phyloP scores from a whole-genome alignment of 2,888 invertebrate genomes.

The Gymnocheta viridis region DNA sequence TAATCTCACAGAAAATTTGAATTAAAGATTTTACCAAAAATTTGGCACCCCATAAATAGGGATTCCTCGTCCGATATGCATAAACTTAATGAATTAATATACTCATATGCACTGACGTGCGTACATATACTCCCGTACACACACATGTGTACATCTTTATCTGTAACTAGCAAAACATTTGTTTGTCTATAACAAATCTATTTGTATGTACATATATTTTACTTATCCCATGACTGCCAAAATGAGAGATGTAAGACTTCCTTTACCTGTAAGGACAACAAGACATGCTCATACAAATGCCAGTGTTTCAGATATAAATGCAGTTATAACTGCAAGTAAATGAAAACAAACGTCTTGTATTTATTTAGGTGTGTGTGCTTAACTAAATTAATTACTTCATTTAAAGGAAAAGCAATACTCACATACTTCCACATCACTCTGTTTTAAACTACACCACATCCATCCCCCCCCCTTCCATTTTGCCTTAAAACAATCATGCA shows the following conservation, averaged over 20 bases:
- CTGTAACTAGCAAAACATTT: background rate
- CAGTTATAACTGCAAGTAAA: slow-evolving; percentile 66
- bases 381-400: slow-evolving; percentile 73
- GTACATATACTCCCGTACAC: no score
- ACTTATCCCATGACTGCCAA: slow-evolving; percentile 29
- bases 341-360: slow-evolving; percentile 66
- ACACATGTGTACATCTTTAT: slow-evolving; percentile 2
- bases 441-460: no score
- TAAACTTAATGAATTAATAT: slow-evolving; percentile 23
- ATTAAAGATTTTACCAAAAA: no score
- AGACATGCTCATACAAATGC: background rate
- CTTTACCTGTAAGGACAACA: slow-evolving; percentile 43
- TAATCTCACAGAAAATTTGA: no score
- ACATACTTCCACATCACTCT: background rate
- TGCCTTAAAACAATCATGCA: slow-evolving; percentile 7
- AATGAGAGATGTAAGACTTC: slow-evolving; percentile 49
- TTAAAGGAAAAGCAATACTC: slow-evolving; percentile 65
- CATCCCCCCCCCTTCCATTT: background rate
- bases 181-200: slow-evolving; percentile 8
- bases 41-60: no score
- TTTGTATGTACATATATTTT: slow-evolving; percentile 14
- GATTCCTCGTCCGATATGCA: background rate
- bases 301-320: slow-evolving; percentile 35
- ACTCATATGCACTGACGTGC: background rate
- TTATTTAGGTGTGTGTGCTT: slow-evolving; percentile 66